Conservation (phyloP, 2,888 invertebrate genomes). For the Alloscopus bannaensis region DNA sequence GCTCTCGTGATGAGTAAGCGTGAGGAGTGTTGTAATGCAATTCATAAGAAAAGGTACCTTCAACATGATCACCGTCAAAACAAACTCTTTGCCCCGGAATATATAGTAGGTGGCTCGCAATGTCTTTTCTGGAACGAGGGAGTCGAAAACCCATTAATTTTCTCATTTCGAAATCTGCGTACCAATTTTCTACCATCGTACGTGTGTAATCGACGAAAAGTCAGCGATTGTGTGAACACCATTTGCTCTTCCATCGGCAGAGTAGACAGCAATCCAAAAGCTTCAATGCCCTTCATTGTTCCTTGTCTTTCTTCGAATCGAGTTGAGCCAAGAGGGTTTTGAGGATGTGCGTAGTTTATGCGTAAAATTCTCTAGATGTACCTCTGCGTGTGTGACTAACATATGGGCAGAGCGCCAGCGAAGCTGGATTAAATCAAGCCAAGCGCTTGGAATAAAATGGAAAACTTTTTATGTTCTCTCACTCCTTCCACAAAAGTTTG, state of each 20-base stretch:
- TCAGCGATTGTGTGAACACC: background rate
- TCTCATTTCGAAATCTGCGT: conserved; percentile 47
- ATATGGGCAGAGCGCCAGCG: conserved; percentile 38
- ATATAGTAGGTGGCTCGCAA: too few species aligned
- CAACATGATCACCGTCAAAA: too few species aligned
- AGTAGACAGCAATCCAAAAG: background rate
- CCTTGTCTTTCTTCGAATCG: conserved; percentile 3
- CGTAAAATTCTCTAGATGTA: conserved; percentile 39
- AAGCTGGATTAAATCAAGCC: conserved; percentile 2
- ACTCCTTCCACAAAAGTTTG: background rate
- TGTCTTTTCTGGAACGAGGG: too few species aligned
- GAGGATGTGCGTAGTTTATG: conserved; percentile 52
- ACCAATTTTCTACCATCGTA: conserved; percentile 19
- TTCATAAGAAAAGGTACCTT: too few species aligned
- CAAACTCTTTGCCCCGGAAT: too few species aligned
- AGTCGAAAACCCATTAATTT: conserved; percentile 32
- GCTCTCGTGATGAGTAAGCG: too few species aligned
- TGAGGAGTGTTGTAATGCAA: too few species aligned
- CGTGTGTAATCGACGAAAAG: conserved; percentile 9
- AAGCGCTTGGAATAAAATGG: background rate
- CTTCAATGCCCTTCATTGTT: conserved; percentile 45
- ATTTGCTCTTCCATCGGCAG: background rate
- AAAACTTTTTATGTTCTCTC: conserved; percentile 9
- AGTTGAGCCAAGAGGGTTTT: background rate
- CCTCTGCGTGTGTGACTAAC: background rate